phyloP scores from a whole-genome alignment of 2,888 invertebrate species.

The Adineta ricciae region DNA sequence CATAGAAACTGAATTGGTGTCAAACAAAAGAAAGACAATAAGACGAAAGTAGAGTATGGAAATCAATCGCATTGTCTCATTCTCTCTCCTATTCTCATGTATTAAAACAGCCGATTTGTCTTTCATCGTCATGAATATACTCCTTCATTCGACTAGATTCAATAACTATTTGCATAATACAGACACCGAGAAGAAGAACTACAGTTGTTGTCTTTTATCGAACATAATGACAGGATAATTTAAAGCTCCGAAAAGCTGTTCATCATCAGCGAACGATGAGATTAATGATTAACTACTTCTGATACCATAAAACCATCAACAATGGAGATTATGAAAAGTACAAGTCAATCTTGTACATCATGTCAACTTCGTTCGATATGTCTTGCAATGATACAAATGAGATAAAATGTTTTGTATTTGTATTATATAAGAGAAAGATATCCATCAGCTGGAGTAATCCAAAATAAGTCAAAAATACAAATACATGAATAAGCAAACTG shows the following conservation, averaged over 20 bases:
- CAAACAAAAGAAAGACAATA: background rate
- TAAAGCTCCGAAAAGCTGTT: background rate
- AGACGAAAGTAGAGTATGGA: background rate
- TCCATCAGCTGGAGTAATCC: background rate
- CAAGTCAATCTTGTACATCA: too few relatives aligned
- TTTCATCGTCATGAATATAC: background rate
- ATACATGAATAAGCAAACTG: background rate
- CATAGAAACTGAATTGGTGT: background rate
- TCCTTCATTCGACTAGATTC: background rate
- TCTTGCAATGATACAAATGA: too few relatives aligned
- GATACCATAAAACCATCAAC: background rate
- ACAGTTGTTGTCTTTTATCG: background rate
- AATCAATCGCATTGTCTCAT: background rate
- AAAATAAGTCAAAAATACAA: background rate
- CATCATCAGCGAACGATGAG: background rate
- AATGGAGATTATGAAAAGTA: too few relatives aligned
- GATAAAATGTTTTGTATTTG: background rate
- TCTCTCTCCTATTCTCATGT: background rate
- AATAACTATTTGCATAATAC: background rate
- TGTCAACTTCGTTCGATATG: too few relatives aligned
- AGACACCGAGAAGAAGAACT: background rate
- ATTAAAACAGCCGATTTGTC: background rate
- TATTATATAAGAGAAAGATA: background rate
- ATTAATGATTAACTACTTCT: background rate
- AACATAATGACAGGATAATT: background rate